Evolutionary conservation across 2,113 vertebrate genomes (phyloP), one percentile per base, ranked within the genome.

Genomic region (Ibidorhyncha struthersii): DNA sequence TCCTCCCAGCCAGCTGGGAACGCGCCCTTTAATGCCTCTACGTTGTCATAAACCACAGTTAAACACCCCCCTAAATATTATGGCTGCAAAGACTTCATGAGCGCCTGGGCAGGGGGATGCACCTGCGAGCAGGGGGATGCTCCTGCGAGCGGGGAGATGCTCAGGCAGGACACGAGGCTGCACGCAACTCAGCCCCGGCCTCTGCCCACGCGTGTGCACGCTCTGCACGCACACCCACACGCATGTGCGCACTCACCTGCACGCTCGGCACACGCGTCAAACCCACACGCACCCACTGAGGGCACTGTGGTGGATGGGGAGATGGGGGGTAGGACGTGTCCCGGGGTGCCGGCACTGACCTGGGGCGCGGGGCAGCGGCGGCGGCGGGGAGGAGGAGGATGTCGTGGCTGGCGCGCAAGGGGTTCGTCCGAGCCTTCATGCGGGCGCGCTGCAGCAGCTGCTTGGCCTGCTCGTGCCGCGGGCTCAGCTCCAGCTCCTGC

Each of bases 381-480:
- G 98, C 55, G 53, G 98, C 61, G 58, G 98, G 96, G 45, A 99
- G 98, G 70, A 98, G 97, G 40, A 99, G 96, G 92, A 99, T 99
- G 97, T 98, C 98, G 96, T 99, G 99, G 98, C 98, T 99, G 93
- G 99, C 99, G 70, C 98, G 99, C 92, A 99, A 97, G 3, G 99
- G 99, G 91, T 98, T 98, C 29, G 98, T 98, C 62, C 98, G 98
- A 95, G 99, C 99, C 98, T 99, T 99, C 97, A 99, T 98, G 71
- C 99, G 98, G 38, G 99, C 99, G 52, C 97, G 97, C 96, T 99
- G 99, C 95, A 99, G 98, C 92, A 99, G 98, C 94, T 98, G 99
- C 97, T 99, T 99, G 95, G 99, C 99, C 96, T 99, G 98, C 95
- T 99, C 99, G 27, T 99, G 99, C 96, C 99, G 98, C 26, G 99